A percentile compares a stretch with the other conserved stretches of the same genome.
Evolutionary conservation across 1,140 invertebrate genomes (phyloP).

Genomic region (Drosophila tani): DNA sequence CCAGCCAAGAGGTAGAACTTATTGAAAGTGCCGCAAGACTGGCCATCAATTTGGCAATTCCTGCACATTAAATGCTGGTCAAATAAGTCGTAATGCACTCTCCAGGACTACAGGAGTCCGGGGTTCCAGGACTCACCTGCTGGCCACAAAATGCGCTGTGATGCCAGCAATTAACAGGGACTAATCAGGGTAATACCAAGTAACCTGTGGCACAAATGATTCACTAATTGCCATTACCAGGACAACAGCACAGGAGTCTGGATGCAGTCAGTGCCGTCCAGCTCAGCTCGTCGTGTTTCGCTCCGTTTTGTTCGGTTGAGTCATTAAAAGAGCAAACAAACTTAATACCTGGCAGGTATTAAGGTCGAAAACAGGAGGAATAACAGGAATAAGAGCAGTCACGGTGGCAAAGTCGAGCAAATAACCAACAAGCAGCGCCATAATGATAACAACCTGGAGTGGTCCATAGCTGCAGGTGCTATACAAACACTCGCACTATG

Average conservation of each 20-base stretch:
- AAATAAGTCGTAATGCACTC: constrained; percentile 18
- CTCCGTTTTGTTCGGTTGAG: constrained; percentile 12
- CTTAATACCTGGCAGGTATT: constrained; percentile 59
- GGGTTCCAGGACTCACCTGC: background rate
- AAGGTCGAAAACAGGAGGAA: constrained; percentile 18
- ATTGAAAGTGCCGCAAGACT: background rate
- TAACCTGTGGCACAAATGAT: constrained; percentile 64
- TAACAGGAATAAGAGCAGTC: constrained; percentile 39
- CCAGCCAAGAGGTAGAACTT: constrained; percentile 2
- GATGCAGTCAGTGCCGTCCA: constrained; percentile 5
- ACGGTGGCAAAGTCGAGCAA: constrained; percentile 41
- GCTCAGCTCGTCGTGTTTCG: background rate
- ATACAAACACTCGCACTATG: background rate
- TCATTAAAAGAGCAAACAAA: constrained; percentile 72
- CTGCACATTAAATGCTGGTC: constrained; percentile 26
- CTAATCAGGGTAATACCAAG: constrained; percentile 67
- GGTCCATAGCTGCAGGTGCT: constrained; percentile 26
- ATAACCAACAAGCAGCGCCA: constrained; percentile 43
- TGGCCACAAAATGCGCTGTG: constrained; percentile 19
- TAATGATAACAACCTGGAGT: constrained; percentile 46
- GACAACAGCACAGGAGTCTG: constrained; percentile 8
- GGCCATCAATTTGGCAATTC: constrained; percentile 30
- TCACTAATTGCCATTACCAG: constrained; percentile 59
- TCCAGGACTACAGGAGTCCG: background rate
- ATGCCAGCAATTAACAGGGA: constrained; percentile 64